Evolutionary conservation across 1,140 invertebrate species (phyloP).

Genomic region (Bombus difficillimus): DNA sequence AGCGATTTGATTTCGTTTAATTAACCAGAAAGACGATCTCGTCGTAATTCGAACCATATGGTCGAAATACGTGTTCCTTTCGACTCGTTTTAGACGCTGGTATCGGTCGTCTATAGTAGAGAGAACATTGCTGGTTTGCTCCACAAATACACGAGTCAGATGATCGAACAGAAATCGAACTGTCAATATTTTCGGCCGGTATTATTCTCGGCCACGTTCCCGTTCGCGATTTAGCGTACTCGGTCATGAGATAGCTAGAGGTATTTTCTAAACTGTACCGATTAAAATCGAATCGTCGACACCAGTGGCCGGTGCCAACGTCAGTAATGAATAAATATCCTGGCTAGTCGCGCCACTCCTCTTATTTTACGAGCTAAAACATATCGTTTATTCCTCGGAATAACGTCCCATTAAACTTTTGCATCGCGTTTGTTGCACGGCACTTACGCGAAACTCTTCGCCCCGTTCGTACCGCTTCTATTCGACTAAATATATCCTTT

Average conservation of each 20-base stretch:
- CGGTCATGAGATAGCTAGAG: neutral
- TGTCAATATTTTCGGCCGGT: constrained; percentile 22
- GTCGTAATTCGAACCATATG: neutral
- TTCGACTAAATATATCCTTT: constrained; percentile 42
- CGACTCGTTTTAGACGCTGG: neutral
- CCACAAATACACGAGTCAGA: neutral
- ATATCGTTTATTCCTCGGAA: constrained; percentile 52
- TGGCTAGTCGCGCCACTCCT: neutral
- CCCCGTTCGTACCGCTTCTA: constrained; percentile 7
- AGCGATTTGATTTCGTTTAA: neutral
- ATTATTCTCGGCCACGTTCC: neutral
- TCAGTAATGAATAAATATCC: constrained; percentile 44
- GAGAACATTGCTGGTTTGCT: neutral
- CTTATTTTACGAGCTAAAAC: constrained; percentile 24
- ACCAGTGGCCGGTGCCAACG: constrained; percentile 47
- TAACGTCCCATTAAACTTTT: constrained; percentile 49
- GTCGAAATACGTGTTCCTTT: neutral
- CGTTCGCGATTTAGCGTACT: constrained; percentile 5
- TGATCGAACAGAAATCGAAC: constrained; percentile 4
- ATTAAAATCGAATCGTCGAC: constrained; percentile 38
- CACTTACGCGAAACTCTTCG: constrained; percentile 25
- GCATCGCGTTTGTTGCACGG: constrained; percentile 28
- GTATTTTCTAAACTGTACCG: constrained; percentile 48
- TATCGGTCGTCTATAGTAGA: neutral
- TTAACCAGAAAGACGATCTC: neutral